Evolutionary conservation across 2,888 invertebrate genomes (phyloP).

Genomic region (Troides oblongomaculatus): DNA sequence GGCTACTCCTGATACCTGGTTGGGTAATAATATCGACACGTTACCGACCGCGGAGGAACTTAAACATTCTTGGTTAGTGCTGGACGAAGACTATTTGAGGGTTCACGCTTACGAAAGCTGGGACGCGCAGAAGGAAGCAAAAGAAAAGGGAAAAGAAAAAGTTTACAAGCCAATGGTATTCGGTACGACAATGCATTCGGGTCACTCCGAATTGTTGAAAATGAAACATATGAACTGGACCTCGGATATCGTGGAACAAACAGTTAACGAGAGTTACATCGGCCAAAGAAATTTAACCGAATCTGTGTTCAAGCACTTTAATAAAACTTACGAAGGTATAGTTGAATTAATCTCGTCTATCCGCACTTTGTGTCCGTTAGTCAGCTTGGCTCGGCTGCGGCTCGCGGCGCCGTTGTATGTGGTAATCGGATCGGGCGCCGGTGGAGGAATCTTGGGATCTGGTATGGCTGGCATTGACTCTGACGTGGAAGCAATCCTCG

Average conservation of each 20-base stretch:
- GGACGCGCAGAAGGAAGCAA: constrained; percentile 70
- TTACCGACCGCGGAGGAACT: constrained; percentile 82
- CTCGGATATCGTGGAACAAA: constrained; percentile 81
- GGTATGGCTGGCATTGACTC: constrained; percentile 74
- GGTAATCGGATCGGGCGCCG: constrained; percentile 82
- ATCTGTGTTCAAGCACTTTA: constrained; percentile 83
- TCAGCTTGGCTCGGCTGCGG: constrained; percentile 83
- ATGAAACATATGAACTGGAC: constrained; percentile 84
- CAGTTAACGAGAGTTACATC: constrained; percentile 82
- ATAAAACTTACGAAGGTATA: constrained; percentile 84
- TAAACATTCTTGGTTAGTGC: constrained; percentile 87
- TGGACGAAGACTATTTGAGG: constrained; percentile 85
- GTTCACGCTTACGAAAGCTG: constrained; percentile 84
- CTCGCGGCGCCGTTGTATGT: constrained; percentile 86
- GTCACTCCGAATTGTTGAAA: constrained; percentile 81
- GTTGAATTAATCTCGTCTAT: constrained; percentile 88
- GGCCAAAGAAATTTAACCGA: constrained; percentile 82
- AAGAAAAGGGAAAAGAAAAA: constrained; percentile 65
- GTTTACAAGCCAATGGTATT: constrained; percentile 80
- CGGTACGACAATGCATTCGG: constrained; percentile 87
- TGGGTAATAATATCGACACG: constrained; percentile 80
- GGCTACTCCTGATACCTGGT: constrained; percentile 87
- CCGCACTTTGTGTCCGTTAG: constrained; percentile 88
- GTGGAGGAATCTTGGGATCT: constrained; percentile 64
- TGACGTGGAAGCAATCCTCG: constrained; percentile 89